These are phyloP conservation scores for Drosophila algonquin DNA, from an alignment of 2,888 invertebrate genomes.

Conservation along the genomic window DNA sequence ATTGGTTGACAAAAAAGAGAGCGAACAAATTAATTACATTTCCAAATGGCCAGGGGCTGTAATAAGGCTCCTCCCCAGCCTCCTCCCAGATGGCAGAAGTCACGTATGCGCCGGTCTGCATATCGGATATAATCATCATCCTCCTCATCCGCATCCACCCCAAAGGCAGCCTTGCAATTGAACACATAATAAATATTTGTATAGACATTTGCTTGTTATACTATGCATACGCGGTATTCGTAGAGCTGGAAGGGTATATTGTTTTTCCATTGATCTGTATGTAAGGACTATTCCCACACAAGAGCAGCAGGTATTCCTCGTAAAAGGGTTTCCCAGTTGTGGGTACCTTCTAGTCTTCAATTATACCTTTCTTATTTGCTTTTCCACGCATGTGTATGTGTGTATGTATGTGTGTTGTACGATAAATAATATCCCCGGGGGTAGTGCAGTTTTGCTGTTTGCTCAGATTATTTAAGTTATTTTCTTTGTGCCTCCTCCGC, in stretches of 20 bases:
- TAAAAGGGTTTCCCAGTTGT: too few species aligned
- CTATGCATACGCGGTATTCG: neutral
- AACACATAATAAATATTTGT: constrained; percentile 76
- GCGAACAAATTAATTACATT: constrained; percentile 44
- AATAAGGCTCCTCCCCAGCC: neutral
- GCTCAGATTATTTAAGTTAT: constrained; percentile 52
- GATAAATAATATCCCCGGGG: constrained; percentile 47
- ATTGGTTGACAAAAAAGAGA: constrained; percentile 42
- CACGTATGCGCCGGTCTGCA: constrained; percentile 34
- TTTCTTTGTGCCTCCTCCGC: constrained; percentile 47
- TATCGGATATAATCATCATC: too few species aligned
- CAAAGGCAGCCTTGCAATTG: constrained; percentile 59
- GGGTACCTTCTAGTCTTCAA: neutral
- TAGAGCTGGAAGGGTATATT: neutral
- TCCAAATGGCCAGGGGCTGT: constrained; percentile 34
- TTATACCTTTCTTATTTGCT: neutral
- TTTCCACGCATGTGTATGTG: neutral
- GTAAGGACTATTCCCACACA: too few species aligned
- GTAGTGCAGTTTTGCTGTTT: constrained; percentile 39
- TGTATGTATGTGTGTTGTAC: neutral
- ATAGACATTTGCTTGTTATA: constrained; percentile 47
- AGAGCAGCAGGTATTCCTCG: too few species aligned
- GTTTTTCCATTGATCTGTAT: neutral
- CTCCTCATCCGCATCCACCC: neutral
- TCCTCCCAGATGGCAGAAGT: constrained; percentile 46